Base-by-base conservation (phyloP, 2,797 vertebrate species). In the Geotrypetes seraphini region DNA sequence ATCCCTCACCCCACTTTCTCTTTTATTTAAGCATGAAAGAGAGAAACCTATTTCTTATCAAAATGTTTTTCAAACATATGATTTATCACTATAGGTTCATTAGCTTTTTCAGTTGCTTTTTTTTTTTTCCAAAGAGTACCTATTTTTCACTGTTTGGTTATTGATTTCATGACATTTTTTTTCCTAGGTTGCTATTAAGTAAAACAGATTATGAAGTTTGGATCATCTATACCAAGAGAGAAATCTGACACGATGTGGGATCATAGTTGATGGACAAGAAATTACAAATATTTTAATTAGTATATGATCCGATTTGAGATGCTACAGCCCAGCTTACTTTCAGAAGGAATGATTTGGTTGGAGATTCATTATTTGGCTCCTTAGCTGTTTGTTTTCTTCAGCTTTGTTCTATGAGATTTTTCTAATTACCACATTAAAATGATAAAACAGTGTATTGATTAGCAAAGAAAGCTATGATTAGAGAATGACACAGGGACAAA, bases 141-240 rank as follows among this genome's bases (percentile, higher is more conserved):
- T 67, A 16, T 75, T 70, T 66, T 60, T 74, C 48, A 46, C 41
- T 75, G 63, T 61, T 14, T 66, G 54, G 32, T 63, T 69, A 85
- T 69, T 81, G 82, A 83, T 79, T 72, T 78, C 61, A 44, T 71
- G 77, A 76, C 82, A 82, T 56, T 49, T 62, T 78, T 82, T 74
- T 69, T 73, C n/a, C n/a, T n/a, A 82, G 50, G 73, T 75, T 84
- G 79, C 67, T 74, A 63, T 83, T 76, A 85, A 78, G 63, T 60
- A 67, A 73, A 81, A 85, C 74, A 55, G 71, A 78, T 83, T 60
- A 53, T 42, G 47, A 43, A 56, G 55, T 57, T 39, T 29, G 36
- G 53, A 49, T 64, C 70, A 75, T 78, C 72, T 75, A 53, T 86
- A 59, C 63, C 40, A 43, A 38, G 50, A 40, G 44, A 40, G 44